Evolutionary conservation across 2,888 invertebrate genomes (phyloP).

Genomic region (Coleophora flavipennella): DNA sequence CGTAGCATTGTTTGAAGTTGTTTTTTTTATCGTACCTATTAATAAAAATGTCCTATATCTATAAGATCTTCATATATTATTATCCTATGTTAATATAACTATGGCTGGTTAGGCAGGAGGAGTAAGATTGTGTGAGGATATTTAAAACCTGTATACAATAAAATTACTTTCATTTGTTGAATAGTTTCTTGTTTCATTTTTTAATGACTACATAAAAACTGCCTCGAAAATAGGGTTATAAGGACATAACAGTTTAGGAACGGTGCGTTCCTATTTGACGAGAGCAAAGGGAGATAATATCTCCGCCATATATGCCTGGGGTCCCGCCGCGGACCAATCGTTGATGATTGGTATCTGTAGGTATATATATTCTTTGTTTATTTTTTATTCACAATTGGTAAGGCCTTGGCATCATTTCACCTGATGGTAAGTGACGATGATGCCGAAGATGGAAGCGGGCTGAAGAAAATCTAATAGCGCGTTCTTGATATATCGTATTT

Average conservation of each 20-base stretch:
- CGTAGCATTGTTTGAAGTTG: constrained; percentile 47
- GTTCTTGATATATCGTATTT: too few species aligned
- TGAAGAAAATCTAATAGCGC: too few species aligned
- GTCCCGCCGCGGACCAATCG: too few species aligned
- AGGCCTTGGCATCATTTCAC: too few species aligned
- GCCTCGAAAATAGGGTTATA: neutral
- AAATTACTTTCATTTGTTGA: constrained; percentile 73
- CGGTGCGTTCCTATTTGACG: too few species aligned
- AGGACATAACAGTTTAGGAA: neutral
- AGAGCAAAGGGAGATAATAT: too few species aligned
- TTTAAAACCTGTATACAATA: constrained; percentile 74
- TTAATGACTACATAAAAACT: neutral
- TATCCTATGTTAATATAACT: constrained; percentile 66
- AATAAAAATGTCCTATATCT: constrained; percentile 59
- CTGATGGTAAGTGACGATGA: too few species aligned
- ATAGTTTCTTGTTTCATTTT: constrained; percentile 51
- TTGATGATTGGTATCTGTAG: too few species aligned
- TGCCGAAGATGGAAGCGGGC: too few species aligned
- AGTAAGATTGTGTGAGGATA: constrained; percentile 65
- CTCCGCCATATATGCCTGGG: too few species aligned
- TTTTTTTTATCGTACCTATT: constrained; percentile 30
- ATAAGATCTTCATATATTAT: constrained; percentile 66
- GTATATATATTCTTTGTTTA: neutral
- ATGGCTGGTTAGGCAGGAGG: constrained; percentile 66
- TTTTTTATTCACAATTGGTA: too few species aligned